Evolutionary conservation across 2,113 vertebrate species (phyloP), one percentile per base, ranked within the genome.

Genomic region (Stegastes partitus): DNA sequence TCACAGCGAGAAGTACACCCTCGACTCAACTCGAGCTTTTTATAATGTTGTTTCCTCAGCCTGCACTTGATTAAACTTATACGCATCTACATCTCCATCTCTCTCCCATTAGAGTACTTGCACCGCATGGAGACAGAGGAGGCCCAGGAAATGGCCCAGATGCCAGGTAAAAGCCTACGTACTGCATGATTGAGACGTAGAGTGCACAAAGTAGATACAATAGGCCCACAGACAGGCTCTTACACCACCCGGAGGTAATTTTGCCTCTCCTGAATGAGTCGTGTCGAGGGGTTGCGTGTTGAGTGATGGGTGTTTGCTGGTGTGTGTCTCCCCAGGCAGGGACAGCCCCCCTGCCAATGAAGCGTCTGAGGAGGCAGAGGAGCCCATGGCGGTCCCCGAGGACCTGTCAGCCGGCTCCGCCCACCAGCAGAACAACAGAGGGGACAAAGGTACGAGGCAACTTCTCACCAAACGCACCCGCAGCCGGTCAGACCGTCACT

Each of bases 51-150:
- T 92, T 92, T 91, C 79, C 72, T 86, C 68, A 26, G 81, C 84
- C 67, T 88, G 75, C 77, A 79, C 81, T 90, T 94, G 92, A 94
- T 94, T 94, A 96, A 94, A 90, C 91, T 85, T 74, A 90, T 77
- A 88, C 81, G 47, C 81, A 85, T 89, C 74, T 88, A 63, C 79
- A 77, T 90, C 78, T 91, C 82, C 59, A 65, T 91, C 84, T 91
- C 75, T 84, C 83, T 87, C 94, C 91, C 62, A 50, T 91, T 91
- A 99, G 98, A 95, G 93, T 96, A 97, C 94, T 90, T 95, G 92
- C 96, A 96, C 92, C 97, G 97, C 94, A 99, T 99, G 98, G 98
- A 99, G 92, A 95, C 96, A 64, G 97, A 98, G 89, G 97, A 98
- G 93, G 92, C 95, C 89, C 98, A 98, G 94, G 98, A 99, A 93